Base-by-base conservation (phyloP, 1,140 invertebrate genomes). In the Bombus picipes region DNA sequence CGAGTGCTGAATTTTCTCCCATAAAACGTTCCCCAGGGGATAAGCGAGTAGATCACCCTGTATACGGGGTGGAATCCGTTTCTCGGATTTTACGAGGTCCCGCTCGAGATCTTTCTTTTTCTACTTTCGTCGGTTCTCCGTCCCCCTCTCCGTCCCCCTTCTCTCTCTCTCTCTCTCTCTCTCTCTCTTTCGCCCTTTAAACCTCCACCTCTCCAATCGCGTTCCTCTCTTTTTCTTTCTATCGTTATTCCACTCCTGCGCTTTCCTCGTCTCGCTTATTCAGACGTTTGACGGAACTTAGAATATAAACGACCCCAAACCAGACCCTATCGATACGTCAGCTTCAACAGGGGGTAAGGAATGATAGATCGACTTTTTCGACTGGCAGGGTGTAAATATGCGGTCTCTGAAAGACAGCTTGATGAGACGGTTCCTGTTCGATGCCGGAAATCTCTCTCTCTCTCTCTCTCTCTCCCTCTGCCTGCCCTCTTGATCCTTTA, bases 281-380 rank as follows among this genome's bases (percentile, higher is more conserved):
- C 86, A 85, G 85, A 87, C 89, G 89, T 92, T 93, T 92, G 88
- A 91, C 89, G 86, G 81, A 83, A 91, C 88, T 92, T 89, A 57
- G 89, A 91, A 91, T 92, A 90, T 90, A 92, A 91, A 92, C 88
- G 91, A 92, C 85, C 89, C 80, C 68, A 82, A 85, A 87, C 86
- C 84, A 74, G 37, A 86, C 87, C 81, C 81, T 79, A 85, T 90
- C 83, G 81, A 71, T 70, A 81, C 81, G 91, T 92, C 91, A 92
- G 86, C 86, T 92, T 84, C 80, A 87, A 84, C 87, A 77, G 59
- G 41, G 82, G 82, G 87, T 86, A 89, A 87, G 86, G 87, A 88
- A 92, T 93, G 92, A 93, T 90, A 83, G 90, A 92, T 92, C 88
- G 92, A 90, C 74, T 90, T 88, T 90, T 91, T 90, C 78, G 79